Percentiles rank a stretch among this genome's conserved stretches.
phyloP scores from a whole-genome alignment of 1,140 invertebrate genomes.

The Heliothis subflexa region DNA sequence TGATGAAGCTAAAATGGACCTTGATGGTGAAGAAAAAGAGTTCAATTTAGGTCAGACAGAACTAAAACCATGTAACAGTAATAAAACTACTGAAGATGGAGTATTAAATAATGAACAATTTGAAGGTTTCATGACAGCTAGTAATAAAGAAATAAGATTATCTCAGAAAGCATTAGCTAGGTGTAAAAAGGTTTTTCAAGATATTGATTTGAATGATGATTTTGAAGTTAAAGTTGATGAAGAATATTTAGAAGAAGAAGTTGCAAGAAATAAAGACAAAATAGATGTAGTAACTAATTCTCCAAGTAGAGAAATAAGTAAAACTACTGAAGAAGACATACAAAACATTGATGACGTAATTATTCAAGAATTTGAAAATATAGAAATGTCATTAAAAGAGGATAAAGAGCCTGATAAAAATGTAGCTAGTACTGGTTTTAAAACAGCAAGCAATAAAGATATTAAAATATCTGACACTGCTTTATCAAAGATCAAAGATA shows the following conservation, averaged over 20 bases:
- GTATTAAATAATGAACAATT: conserved; percentile 19
- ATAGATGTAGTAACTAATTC: not conserved
- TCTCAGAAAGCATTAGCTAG: conserved; percentile 60
- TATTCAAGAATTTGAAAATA: conserved; percentile 66
- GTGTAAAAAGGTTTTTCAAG: conserved; percentile 60
- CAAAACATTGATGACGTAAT: conserved; percentile 31
- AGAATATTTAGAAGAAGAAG: not conserved
- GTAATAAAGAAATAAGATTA: conserved; percentile 61
- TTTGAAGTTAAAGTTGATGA: not conserved
- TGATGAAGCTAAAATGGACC: not conserved
- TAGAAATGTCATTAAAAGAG: conserved; percentile 51
- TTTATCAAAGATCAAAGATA: conserved; percentile 57
- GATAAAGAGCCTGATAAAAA: not conserved
- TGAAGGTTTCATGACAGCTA: conserved; percentile 61
- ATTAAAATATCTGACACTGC: conserved; percentile 62
- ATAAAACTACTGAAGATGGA: not conserved
- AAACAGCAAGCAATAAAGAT: conserved; percentile 65
- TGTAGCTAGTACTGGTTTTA: conserved; percentile 52
- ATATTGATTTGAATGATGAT: conserved; percentile 53
- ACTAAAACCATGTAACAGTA: not conserved
- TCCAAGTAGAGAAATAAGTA: not conserved
- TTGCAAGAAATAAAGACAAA: not conserved
- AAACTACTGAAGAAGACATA: conserved; percentile 17
- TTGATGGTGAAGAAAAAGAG: not conserved
- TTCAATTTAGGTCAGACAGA: not conserved